Conservation (phyloP, 2,888 invertebrate species). For the Eupithecia exiguata region DNA sequence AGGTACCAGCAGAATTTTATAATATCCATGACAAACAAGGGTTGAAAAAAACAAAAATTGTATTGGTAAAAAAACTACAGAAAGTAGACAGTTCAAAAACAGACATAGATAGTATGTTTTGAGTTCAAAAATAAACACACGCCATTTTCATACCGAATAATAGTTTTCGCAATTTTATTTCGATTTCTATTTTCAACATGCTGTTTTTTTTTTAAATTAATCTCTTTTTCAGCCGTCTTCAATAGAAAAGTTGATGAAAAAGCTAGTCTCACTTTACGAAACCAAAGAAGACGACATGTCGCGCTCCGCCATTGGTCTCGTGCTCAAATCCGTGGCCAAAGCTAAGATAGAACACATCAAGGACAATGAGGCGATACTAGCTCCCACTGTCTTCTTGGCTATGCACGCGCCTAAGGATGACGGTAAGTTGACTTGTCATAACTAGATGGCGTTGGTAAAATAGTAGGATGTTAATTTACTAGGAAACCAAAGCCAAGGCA, state of each 20-base stretch:
- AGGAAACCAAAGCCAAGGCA: slow-evolving; percentile 89
- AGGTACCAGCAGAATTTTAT: no score
- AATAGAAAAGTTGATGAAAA: slow-evolving; percentile 83
- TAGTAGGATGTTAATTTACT: neutral
- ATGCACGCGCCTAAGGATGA: slow-evolving; percentile 92
- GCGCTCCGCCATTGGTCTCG: slow-evolving; percentile 88
- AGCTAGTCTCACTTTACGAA: slow-evolving; percentile 82
- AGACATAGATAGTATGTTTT: no score
- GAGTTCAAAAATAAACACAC: no score
- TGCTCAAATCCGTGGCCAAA: slow-evolving; percentile 91
- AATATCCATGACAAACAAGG: no score
- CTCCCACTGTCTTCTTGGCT: slow-evolving; percentile 94
- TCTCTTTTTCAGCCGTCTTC: slow-evolving; percentile 69
- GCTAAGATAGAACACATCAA: slow-evolving; percentile 93
- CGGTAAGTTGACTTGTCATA: slow-evolving; percentile 59
- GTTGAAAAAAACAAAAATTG: no score
- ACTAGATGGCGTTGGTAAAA: slow-evolving; percentile 1
- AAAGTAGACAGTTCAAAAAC: no score
- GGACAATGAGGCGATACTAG: slow-evolving; percentile 88
- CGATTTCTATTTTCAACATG: no score
- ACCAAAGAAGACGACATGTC: slow-evolving; percentile 87
- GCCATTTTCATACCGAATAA: no score
- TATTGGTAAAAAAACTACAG: no score
- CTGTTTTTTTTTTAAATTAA: no score
- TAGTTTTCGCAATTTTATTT: no score